Conservation (phyloP, 2,797 vertebrate species). For the Hozukius guyotensis region DNA sequence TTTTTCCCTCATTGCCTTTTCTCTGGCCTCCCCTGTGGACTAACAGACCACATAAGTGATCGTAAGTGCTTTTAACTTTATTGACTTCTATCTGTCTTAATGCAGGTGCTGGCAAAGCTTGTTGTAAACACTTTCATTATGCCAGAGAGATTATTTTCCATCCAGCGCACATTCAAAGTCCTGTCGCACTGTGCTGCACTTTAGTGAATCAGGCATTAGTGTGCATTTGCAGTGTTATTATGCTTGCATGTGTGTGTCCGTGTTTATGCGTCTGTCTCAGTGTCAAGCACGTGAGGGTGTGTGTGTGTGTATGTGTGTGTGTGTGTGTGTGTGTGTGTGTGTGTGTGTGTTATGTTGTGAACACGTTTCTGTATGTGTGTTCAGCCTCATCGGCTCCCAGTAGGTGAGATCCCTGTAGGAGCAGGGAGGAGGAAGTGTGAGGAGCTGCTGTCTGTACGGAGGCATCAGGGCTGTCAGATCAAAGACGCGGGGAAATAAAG, state of each 20-base stretch:
- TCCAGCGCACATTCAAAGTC: constrained; percentile 6
- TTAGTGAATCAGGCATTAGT: constrained; percentile 25
- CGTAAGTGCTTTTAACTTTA: constrained; percentile 77
- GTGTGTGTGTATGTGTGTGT: background rate
- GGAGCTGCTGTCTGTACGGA: constrained; percentile 55
- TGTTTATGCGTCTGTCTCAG: background rate
- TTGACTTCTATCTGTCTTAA: constrained; percentile 50
- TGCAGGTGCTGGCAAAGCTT: constrained; percentile 42
- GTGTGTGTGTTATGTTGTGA: constrained; percentile 6
- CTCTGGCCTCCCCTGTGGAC: constrained; percentile 52
- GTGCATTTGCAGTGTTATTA: constrained; percentile 3
- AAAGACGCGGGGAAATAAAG: constrained; percentile 66
- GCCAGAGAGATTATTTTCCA: constrained; percentile 30
- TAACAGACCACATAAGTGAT: constrained; percentile 75
- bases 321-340: too few relatives aligned
- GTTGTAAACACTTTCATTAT: constrained; percentile 62
- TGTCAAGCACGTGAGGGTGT: background rate
- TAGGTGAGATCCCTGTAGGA: constrained; percentile 48
- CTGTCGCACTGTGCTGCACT: constrained; percentile 10
- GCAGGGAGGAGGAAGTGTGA: constrained; percentile 50
- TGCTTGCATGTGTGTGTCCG: background rate
- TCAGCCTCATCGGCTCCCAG: constrained; percentile 33
- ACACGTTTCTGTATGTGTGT: constrained; percentile 16
- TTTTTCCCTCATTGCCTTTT: constrained; percentile 36
- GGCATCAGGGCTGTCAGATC: constrained; percentile 66